Evolutionary conservation across 2,113 vertebrate genomes (phyloP), one percentile per base, ranked within the genome.

Genomic region (Pomatorhinus ruficollis): DNA sequence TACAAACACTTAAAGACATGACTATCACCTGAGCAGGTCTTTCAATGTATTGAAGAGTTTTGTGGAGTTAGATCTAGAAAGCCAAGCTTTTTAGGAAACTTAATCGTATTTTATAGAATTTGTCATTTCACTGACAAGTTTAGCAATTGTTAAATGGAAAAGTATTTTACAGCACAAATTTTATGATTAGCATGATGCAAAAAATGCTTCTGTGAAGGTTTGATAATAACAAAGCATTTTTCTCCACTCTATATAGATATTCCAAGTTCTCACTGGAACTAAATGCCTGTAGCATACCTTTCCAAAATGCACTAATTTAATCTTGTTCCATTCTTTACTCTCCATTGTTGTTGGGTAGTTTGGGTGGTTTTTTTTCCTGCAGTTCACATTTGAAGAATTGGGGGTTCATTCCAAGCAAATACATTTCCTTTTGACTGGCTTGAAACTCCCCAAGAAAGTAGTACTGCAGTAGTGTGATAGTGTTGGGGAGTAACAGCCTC

Each of bases 361-460:
- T 21, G 17, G 18, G 0, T 0, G 0, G 0, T 2, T 1, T 40
- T 68, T 61, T 50, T 71, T 74, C 60, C 19, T 81, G n/a, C 24
- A 50, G 13, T 21, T 94, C 25, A 22, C 9, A 11, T 59, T 54
- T 68, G n/a, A 82, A 68, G 61, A 61, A 39, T 0, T 72, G 25
- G n/a, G 10, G 3, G 2, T 39, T 74, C 24, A 63, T 91, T 80
- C 57, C 57, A 45, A 79, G 18, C 9, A 80, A 74, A 88, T 76
- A 6, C 3, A 9, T 49, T 87, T 52, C 12, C 24, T 82, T 94
- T 89, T 71, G 27, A 19, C 50, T 65, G 61, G 12, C 53, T 77
- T 61, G 50, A 84, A 83, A 75, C 35, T 40, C 23, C 42, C 33
- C 21, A 69, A 42, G 39, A 70, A 90, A 80, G 28, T 11, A 61